Base-by-base conservation (phyloP, 2,797 vertebrate genomes). In the Antrozous pallidus region DNA sequence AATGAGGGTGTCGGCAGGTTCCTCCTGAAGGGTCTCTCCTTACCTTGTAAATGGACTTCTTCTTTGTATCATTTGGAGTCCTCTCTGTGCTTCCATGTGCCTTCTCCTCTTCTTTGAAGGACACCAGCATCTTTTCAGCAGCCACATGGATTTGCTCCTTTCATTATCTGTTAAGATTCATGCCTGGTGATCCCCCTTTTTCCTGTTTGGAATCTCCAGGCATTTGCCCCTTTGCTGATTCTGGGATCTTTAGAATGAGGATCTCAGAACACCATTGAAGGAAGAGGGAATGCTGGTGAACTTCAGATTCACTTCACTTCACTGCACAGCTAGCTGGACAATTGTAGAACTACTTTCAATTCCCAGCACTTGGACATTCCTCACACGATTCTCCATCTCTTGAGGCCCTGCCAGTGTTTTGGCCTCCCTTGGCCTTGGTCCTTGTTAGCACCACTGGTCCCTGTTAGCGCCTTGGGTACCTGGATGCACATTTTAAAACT, bases 321-420 rank as follows among this genome's bases (percentile, higher is more conserved):
- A 58, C 26, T 58, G 56, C 26, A 61, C 28, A 61, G 58, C 28
- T 61, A 61, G 28, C 3, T 65, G 63, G 63, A 65, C 31, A 65
- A 18, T 9, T 65, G 63, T 65, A n/a, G 63, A 65, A 65, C 31
- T n/a, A 33, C 17, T 65, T 65, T 33, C 63, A 65, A 3, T n/a
- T 65, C 63, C 63, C 63, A 65, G 63, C n/a, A 65, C 63, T 65
- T 65, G n/a, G n/a, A 17, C 63, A 33, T 65, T 65, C 63, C n/a
- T 98, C 92, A 99, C 98, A 93, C 99, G 99, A 97, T 98, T 99
- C 84, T 99, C 98, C 96, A 99, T 99, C 0, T 99, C 99, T 1
- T 98, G 78, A 98, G 98, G 0, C 99, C 16, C n/a, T 0, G 99
- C 99, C 88, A 98, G 98, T 38, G 98, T 99, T 98, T 99, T 99